A percentile compares a stretch with the other conserved stretches of the same genome.
Evolutionary conservation across 2,797 vertebrate species (phyloP).

Genomic region (Hypotaenidia philippensis): DNA sequence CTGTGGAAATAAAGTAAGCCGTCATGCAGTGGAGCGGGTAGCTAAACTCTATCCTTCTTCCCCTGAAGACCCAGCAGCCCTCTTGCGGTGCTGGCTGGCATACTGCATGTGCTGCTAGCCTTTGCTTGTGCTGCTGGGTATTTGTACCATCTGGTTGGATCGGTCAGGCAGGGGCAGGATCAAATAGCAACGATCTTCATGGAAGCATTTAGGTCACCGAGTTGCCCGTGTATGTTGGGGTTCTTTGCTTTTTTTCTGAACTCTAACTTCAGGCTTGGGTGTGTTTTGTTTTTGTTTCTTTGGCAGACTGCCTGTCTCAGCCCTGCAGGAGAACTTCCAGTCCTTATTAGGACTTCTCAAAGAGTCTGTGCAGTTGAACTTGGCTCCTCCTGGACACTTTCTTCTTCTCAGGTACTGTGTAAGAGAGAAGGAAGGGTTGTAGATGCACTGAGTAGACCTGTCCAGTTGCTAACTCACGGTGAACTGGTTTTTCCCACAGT

Average conservation of each 20-base stretch:
- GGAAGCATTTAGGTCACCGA: background rate
- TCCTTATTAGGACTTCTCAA: slow-evolving; percentile 88
- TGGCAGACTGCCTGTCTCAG: slow-evolving; percentile 85
- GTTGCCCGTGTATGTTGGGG: background rate
- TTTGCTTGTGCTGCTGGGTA: background rate
- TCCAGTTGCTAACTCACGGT: background rate
- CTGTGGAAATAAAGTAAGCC: background rate
- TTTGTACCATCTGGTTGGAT: background rate
- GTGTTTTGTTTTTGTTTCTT: background rate
- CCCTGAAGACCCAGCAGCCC: background rate
- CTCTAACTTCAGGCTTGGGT: background rate
- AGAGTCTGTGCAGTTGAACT: slow-evolving; percentile 93
- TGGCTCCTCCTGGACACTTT: slow-evolving; percentile 93
- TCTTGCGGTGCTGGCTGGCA: background rate
- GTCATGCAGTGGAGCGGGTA: background rate
- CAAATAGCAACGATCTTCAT: background rate
- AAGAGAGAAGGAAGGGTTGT: background rate
- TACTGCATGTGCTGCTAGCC: background rate
- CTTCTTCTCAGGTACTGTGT: slow-evolving; percentile 90
- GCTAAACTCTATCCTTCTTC: background rate
- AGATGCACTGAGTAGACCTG: background rate
- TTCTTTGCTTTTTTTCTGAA: background rate
- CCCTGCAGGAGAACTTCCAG: slow-evolving; percentile 90
- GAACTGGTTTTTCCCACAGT: slow-evolving; percentile 78
- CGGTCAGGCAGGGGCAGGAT: background rate